phyloP scores from a whole-genome alignment of 2,113 vertebrate species.

The Entomyzon cyanotis region DNA sequence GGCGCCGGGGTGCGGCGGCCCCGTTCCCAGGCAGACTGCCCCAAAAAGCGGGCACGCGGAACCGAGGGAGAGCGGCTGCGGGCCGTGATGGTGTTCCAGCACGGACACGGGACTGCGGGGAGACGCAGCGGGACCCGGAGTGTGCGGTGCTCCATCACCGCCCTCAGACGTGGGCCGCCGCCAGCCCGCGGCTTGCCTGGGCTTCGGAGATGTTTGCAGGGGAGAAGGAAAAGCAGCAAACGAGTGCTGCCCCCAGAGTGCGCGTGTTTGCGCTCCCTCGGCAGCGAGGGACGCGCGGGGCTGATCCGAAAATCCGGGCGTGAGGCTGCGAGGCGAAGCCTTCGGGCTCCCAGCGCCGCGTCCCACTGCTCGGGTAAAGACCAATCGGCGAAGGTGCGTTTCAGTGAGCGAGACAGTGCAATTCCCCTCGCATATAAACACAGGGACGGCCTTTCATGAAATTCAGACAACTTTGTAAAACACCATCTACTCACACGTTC shows the following conservation, averaged over 20 bases:
- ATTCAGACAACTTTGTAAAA: slow-evolving; percentile 62
- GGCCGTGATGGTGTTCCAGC: no score
- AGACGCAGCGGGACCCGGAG: background rate
- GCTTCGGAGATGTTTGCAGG: background rate
- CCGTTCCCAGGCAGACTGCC: background rate
- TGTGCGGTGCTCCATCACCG: background rate
- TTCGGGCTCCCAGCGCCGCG: background rate
- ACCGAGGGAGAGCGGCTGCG: rapidly evolving
- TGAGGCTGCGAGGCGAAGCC: background rate
- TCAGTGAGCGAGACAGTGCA: background rate
- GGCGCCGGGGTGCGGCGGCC: rapidly evolving
- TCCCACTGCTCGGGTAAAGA: background rate
- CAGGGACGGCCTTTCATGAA: slow-evolving; percentile 47
- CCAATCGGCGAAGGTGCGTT: background rate
- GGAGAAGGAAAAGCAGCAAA: background rate
- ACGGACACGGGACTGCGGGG: background rate
- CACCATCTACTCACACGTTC: slow-evolving; percentile 52
- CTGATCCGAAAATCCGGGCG: background rate
- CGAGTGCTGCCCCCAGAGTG: background rate
- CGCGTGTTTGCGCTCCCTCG: background rate
- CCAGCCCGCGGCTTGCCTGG: background rate
- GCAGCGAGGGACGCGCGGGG: background rate
- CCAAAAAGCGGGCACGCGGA: background rate
- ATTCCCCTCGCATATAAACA: slow-evolving; percentile 42
- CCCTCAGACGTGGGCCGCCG: background rate